phyloP scores from a whole-genome alignment of 2,113 vertebrate genomes.

The Podilymbus podiceps region DNA sequence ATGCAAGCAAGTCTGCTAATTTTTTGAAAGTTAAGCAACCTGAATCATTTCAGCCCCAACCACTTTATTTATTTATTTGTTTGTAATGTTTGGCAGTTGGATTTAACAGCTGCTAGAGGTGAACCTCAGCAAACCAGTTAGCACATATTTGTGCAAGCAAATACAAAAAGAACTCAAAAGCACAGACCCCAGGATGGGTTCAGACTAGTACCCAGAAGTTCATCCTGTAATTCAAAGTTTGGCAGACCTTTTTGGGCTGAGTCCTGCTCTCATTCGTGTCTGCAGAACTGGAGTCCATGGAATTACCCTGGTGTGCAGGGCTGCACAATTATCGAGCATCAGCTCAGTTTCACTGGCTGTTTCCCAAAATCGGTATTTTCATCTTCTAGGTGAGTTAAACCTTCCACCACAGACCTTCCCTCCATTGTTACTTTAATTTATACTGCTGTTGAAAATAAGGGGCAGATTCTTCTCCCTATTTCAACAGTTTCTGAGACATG shows the following conservation, averaged over 20 bases:
- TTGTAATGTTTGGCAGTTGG: background rate
- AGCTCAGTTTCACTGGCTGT: background rate
- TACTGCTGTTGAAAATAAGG: background rate
- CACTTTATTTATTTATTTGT: slow-evolving; percentile 9
- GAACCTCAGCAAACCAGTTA: slow-evolving; percentile 9
- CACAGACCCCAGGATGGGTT: background rate
- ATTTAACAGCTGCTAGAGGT: slow-evolving; percentile 19
- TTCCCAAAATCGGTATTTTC: slow-evolving; percentile 17
- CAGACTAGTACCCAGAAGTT: background rate
- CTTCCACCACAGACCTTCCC: background rate
- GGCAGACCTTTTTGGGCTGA: background rate
- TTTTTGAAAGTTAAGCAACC: slow-evolving; percentile 30
- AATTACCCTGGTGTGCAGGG: background rate
- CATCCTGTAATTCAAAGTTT: background rate
- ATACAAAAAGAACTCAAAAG: slow-evolving; percentile 20
- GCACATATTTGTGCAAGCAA: background rate
- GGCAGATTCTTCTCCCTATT: background rate
- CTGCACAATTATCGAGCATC: background rate
- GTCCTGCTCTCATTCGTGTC: background rate
- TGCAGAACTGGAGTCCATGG: background rate
- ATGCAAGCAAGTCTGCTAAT: background rate
- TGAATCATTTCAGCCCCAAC: background rate
- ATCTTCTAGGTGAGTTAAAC: background rate
- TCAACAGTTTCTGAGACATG: background rate
- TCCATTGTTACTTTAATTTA: background rate